Conservation (phyloP, 1,140 invertebrate genomes). For the Aphelenchoides fujianensis region DNA sequence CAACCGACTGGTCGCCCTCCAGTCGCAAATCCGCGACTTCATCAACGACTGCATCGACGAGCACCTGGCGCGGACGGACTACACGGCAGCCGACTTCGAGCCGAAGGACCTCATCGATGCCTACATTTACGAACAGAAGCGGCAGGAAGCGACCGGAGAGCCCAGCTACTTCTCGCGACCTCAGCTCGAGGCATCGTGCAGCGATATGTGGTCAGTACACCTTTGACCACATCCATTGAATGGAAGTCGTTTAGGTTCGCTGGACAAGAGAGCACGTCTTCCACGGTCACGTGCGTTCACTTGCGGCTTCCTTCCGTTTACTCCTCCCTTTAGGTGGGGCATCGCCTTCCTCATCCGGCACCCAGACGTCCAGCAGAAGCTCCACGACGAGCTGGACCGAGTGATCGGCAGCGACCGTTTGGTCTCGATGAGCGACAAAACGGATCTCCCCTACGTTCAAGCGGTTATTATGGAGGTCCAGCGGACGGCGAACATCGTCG, state of each 20-base stretch:
- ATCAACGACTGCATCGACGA: slow-evolving; percentile 26
- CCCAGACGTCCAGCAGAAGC: too few species aligned
- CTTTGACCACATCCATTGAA: background rate
- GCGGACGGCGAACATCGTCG: too few species aligned
- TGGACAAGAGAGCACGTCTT: slow-evolving; percentile 23
- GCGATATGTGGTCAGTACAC: too few species aligned
- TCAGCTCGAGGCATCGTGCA: background rate
- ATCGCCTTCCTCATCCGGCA: too few species aligned
- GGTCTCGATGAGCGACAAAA: too few species aligned
- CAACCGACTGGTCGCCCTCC: background rate
- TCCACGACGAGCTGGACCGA: too few species aligned
- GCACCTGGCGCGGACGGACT: slow-evolving; percentile 14
- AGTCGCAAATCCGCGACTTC: background rate
- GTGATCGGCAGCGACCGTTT: too few species aligned
- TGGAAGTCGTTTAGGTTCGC: background rate
- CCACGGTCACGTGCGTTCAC: too few species aligned
- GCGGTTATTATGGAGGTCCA: too few species aligned
- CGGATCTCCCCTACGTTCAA: too few species aligned
- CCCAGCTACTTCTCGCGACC: background rate
- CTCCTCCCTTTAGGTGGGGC: too few species aligned
- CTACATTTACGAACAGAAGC: slow-evolving; percentile 8
- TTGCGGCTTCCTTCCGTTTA: too few species aligned
- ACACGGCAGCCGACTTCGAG: background rate
- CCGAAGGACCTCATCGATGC: slow-evolving; percentile 23
- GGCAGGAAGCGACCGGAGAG: background rate